Evolutionary conservation across 2,797 vertebrate species (phyloP), one percentile per base, ranked within the genome.

Genomic region (Acomys russatus): DNA sequence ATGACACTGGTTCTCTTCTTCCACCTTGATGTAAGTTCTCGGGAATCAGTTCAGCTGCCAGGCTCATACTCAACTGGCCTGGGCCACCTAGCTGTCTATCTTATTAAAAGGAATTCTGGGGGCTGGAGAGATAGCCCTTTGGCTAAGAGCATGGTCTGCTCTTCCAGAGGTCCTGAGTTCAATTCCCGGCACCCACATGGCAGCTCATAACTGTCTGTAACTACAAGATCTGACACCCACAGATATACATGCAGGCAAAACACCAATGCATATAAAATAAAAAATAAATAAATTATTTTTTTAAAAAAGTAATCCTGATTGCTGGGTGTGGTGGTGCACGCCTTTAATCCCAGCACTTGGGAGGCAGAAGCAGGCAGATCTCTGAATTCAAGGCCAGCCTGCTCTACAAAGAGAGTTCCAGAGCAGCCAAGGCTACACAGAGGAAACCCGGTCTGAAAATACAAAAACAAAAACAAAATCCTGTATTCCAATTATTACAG

Each of bases 91-190:
- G 30, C 63, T 64, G 14, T 2, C n/a, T 51, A 33, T 8, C 38
- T 90, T 84, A 82, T 94, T 91, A 93, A 92, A 95, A 93, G 59
- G n/a, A 70, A 66, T 63, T 38, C 23, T 85, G 3, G n/a, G n/a
- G n/a, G n/a, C n/a, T n/a, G n/a, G n/a, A n/a, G n/a, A n/a, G n/a
- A n/a, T n/a, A n/a, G n/a, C n/a, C n/a, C n/a, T n/a, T n/a, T n/a
- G n/a, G n/a, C n/a, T n/a, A n/a, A n/a, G n/a, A n/a, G n/a, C n/a
- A n/a, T n/a, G n/a, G n/a, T n/a, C n/a, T n/a, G n/a, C n/a, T n/a
- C n/a, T n/a, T n/a, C n/a, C n/a, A n/a, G n/a, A n/a, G n/a, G n/a
- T n/a, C n/a, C n/a, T n/a, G n/a, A n/a, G n/a, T n/a, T n/a, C n/a
- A n/a, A n/a, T n/a, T n/a, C n/a, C n/a, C n/a, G n/a, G n/a, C n/a